Percentiles rank a stretch among this genome's conserved stretches.
phyloP scores from a whole-genome alignment of 2,113 vertebrate genomes.

The Coreoperca whiteheadi region DNA sequence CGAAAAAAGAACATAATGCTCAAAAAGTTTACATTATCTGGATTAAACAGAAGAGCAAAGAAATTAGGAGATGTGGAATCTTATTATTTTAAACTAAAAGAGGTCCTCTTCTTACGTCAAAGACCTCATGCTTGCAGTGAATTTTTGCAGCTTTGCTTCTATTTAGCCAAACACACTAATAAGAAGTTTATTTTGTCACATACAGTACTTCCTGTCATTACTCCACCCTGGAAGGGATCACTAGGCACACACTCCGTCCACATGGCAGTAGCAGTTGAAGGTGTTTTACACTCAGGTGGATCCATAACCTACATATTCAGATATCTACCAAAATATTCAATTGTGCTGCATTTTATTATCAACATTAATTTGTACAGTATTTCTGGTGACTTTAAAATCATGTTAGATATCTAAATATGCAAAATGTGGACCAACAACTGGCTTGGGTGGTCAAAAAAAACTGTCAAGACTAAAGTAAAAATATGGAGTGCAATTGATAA shows the following conservation, averaged over 20 bases:
- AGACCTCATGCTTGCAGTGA: conserved; percentile 41
- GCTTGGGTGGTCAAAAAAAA: conserved; percentile 28
- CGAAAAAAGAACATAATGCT: neutral
- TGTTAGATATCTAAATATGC: conserved; percentile 59
- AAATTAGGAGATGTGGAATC: neutral
- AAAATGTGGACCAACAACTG: conserved; percentile 58
- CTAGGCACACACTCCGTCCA: conserved; percentile 59
- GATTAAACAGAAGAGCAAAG: neutral
- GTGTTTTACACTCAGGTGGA: conserved; percentile 56
- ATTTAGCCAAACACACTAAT: conserved; percentile 37
- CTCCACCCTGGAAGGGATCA: conserved; percentile 18
- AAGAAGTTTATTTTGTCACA: neutral
- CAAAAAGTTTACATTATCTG: conserved; percentile 55
- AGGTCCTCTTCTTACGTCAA: conserved; percentile 19
- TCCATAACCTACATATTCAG: conserved; percentile 56
- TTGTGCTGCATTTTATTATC: conserved; percentile 36
- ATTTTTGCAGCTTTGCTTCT: conserved; percentile 30
- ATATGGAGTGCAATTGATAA: conserved; percentile 61
- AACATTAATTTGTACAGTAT: conserved; percentile 36
- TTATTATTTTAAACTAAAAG: neutral
- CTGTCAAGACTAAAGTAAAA: neutral
- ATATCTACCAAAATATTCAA: conserved; percentile 33
- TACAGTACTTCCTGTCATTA: conserved; percentile 13
- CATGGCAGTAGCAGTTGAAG: conserved; percentile 43
- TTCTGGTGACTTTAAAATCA: conserved; percentile 26